A percentile compares a stretch with the other conserved stretches of the same genome.
phyloP scores from a whole-genome alignment of 2,113 vertebrate species.

The Carassius auratus region DNA sequence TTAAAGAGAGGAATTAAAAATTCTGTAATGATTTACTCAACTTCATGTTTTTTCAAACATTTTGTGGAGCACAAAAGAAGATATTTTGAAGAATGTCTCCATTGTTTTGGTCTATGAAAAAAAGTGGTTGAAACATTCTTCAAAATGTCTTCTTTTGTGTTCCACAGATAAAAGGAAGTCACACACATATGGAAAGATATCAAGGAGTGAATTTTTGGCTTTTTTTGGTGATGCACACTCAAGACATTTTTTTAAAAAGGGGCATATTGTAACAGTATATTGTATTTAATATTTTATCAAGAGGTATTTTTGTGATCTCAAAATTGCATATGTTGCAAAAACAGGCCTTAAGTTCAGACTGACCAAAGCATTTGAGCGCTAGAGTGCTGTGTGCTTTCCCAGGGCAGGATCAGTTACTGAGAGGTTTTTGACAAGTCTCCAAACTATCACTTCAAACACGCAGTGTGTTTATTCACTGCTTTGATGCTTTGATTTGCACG shows the following conservation, averaged over 20 bases:
- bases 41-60: background rate
- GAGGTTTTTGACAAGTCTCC: constrained; percentile 36
- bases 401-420: constrained; percentile 6
- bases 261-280: constrained; percentile 9
- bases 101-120: background rate
- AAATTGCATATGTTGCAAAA: background rate
- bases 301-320: background rate
- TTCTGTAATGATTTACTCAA: background rate
- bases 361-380: constrained; percentile 15
- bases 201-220: background rate
- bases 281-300: constrained; percentile 9
- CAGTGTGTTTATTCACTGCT: constrained; percentile 28
- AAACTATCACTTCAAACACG: background rate
- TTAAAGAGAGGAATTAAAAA: background rate
- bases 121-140: background rate
- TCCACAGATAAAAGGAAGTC: too few relatives aligned
- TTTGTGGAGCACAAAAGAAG: background rate
- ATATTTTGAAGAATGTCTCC: background rate
- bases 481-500: constrained; percentile 27
- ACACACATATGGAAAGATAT: background rate
- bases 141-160: too few relatives aligned
- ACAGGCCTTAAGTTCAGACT: constrained; percentile 14
- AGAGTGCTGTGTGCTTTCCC: constrained; percentile 29
- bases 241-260: background rate
- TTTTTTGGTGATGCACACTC: background rate